Evolutionary conservation across 30 jellyfish, hydroid and myxozoan genomes (phyloP).

Genomic region (Catostylus mosaicus): DNA sequence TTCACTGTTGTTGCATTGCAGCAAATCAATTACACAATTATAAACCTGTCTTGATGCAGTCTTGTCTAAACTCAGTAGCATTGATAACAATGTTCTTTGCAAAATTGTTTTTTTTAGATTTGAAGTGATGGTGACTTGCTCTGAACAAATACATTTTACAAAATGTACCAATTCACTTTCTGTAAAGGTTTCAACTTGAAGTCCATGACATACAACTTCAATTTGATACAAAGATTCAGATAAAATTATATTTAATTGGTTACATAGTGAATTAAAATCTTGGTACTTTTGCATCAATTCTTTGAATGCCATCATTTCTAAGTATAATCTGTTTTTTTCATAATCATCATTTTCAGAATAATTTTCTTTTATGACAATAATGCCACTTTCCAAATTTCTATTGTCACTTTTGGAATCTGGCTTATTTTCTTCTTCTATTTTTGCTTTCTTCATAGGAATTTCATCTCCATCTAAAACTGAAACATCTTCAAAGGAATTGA

Average conservation of each 20-base stretch:
- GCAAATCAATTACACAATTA: background rate
- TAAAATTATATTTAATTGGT: background rate
- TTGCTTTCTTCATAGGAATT: background rate
- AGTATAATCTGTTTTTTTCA: background rate
- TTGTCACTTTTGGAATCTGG: background rate
- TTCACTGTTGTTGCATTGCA: background rate
- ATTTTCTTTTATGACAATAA: background rate
- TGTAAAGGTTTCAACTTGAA: background rate
- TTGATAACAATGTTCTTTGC: background rate
- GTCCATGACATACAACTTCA: background rate
- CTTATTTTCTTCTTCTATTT: background rate
- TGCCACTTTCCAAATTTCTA: background rate
- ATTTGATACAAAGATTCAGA: background rate
- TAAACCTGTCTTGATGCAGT: slow-evolving; percentile 21
- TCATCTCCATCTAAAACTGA: background rate
- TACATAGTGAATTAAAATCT: background rate
- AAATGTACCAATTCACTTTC: slow-evolving; percentile 10
- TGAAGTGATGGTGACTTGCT: slow-evolving; percentile 1
- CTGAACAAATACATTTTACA: slow-evolving; percentile 8
- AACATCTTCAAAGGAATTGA: background rate
- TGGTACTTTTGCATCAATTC: background rate
- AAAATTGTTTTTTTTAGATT: background rate
- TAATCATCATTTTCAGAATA: background rate
- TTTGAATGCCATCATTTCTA: background rate
- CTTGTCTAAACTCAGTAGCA: background rate